Evolutionary conservation across 2,113 vertebrate genomes (phyloP).

Genomic region (Zosterops pallidus): DNA sequence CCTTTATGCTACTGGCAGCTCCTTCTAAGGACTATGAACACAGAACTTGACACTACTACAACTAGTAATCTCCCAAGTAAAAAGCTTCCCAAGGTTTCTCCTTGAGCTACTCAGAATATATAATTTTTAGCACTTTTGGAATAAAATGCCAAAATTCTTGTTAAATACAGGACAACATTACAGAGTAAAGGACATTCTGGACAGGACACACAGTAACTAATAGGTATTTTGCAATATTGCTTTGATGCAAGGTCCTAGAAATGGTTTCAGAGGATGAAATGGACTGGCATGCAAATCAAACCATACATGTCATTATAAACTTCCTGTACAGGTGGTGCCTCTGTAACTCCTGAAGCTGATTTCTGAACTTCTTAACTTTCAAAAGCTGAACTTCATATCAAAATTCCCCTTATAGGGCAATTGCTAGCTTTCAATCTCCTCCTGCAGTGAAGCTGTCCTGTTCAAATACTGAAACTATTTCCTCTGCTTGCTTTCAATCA

Average conservation of each 20-base stretch:
- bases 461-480: background rate
- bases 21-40: background rate
- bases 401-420: fast-evolving
- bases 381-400: background rate
- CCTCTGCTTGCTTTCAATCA: background rate
- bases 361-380: background rate
- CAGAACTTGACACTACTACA: background rate
- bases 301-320: background rate
- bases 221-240: background rate
- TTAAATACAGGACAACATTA: background rate
- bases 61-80: background rate
- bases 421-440: background rate
- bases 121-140: background rate
- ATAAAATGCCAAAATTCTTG: background rate
- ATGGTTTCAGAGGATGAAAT: background rate
- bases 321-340: background rate
- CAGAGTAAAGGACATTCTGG: background rate
- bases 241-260: background rate
- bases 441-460: background rate
- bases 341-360: background rate
- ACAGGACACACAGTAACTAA: background rate
- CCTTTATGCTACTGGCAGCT: background rate
- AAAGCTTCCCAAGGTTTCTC: background rate
- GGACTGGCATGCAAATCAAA: background rate
- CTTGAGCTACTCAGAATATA: background rate